Evolutionary conservation across 2,888 invertebrate genomes (phyloP).

Genomic region (Choristoneura rosaceana): DNA sequence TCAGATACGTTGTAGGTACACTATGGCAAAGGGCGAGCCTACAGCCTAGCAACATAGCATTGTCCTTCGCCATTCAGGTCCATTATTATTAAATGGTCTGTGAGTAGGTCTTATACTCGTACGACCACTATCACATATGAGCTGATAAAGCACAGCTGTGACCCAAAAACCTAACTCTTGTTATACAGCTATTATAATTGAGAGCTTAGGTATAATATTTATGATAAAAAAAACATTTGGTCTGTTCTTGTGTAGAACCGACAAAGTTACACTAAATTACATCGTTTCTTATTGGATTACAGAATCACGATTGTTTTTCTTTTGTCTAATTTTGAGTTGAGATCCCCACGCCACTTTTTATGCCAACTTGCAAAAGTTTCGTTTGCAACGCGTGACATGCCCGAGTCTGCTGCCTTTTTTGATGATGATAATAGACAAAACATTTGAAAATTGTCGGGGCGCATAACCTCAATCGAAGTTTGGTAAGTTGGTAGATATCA

Average conservation of each 20-base stretch:
- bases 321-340: no score
- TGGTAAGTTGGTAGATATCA: no score
- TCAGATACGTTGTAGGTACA: no score
- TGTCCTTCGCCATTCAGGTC: slow-evolving; percentile 46
- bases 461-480: no score
- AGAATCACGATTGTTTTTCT: no score
- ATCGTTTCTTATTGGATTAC: no score
- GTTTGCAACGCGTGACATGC: no score
- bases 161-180: slow-evolving; percentile 71
- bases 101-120: slow-evolving; percentile 46
- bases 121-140: slow-evolving; percentile 61
- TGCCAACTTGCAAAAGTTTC: no score
- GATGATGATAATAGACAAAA: no score
- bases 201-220: slow-evolving; percentile 7
- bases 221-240: background rate
- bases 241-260: background rate
- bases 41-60: slow-evolving; percentile 9
- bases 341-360: no score
- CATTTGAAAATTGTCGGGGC: no score
- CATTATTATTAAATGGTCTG: slow-evolving; percentile 62
- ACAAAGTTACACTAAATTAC: background rate
- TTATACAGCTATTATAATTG: slow-evolving; percentile 41
- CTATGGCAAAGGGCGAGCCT: background rate
- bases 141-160: slow-evolving; percentile 80
- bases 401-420: no score